Percentiles rank a stretch among this genome's conserved stretches.
phyloP scores from a whole-genome alignment of 2,113 vertebrate species.

The Sebastes fasciatus region DNA sequence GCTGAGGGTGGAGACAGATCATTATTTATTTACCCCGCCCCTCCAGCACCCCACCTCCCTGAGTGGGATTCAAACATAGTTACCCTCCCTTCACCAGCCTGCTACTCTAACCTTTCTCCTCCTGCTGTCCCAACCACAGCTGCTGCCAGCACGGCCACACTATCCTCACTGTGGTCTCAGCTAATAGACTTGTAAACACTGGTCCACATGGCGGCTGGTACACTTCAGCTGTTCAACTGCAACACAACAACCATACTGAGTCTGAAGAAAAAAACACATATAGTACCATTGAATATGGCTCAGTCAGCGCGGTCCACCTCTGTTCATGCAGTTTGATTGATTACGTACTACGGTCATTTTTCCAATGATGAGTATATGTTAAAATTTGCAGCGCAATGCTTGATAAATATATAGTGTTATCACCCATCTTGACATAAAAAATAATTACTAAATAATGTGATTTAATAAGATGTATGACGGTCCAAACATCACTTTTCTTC shows the following conservation, averaged over 20 bases:
- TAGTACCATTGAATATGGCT: not conserved
- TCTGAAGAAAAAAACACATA: not conserved
- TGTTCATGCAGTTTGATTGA: not conserved
- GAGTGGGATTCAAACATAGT: not conserved
- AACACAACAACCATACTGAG: not conserved
- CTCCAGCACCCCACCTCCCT: too few species aligned
- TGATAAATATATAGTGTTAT: too few species aligned
- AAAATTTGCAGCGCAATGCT: too few species aligned
- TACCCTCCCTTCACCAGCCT: not conserved
- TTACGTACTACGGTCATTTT: too few species aligned
- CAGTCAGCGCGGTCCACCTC: not conserved
- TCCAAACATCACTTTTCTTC: too few species aligned
- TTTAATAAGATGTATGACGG: too few species aligned
- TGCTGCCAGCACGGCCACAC: slow-evolving; percentile 15
- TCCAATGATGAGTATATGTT: too few species aligned
- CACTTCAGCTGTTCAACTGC: not conserved
- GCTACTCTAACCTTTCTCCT: slow-evolving; percentile 20
- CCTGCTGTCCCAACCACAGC: slow-evolving; percentile 4
- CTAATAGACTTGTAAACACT: slow-evolving; percentile 28
- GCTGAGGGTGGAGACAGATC: not conserved
- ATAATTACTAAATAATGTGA: too few species aligned
- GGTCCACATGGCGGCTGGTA: too few species aligned
- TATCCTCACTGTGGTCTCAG: slow-evolving; percentile 13
- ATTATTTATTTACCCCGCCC: not conserved
- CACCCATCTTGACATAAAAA: too few species aligned